Percentiles rank a stretch among this genome's conserved stretches.
phyloP scores from a whole-genome alignment of 2,797 vertebrate genomes.

The Eurystomus glaucurus region DNA sequence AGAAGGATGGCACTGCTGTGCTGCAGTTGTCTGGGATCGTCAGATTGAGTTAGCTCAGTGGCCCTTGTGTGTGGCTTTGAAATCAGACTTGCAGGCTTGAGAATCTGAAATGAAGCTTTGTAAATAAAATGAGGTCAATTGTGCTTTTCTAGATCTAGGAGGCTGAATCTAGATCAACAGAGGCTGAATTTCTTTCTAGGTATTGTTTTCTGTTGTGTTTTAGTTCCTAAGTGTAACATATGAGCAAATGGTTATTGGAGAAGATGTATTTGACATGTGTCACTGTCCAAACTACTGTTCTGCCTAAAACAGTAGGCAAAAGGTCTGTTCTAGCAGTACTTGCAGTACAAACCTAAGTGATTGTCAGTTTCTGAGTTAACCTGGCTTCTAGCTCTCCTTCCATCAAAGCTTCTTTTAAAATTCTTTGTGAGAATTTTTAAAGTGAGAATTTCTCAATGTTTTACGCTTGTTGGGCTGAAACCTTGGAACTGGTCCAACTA shows the following conservation, averaged over 20 bases:
- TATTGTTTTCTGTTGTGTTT: not conserved
- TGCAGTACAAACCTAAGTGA: not conserved
- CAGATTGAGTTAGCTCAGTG: constrained; percentile 12
- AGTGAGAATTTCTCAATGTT: not conserved
- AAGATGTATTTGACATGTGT: not conserved
- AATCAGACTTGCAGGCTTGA: not conserved
- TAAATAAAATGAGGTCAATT: not conserved
- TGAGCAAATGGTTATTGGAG: not conserved
- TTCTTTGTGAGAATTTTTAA: not conserved
- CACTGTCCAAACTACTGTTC: not conserved
- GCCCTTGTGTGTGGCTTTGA: constrained; percentile 4
- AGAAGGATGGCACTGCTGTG: constrained; percentile 49
- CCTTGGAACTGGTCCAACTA: not conserved
- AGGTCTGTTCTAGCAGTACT: not conserved
- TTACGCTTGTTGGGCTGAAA: not conserved
- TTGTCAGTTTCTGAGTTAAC: not conserved
- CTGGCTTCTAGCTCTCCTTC: not conserved
- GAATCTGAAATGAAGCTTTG: constrained; percentile 10
- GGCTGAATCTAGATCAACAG: not conserved
- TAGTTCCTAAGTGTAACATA: not conserved
- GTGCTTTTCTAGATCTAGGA: not conserved
- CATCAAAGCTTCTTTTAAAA: not conserved
- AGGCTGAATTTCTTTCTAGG: not conserved
- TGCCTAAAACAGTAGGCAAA: not conserved
- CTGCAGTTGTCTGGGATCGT: constrained; percentile 5